Percentiles rank a stretch among this genome's conserved stretches.
Conservation (phyloP, 2,113 vertebrate species). For the Dasyornis broadbenti region DNA sequence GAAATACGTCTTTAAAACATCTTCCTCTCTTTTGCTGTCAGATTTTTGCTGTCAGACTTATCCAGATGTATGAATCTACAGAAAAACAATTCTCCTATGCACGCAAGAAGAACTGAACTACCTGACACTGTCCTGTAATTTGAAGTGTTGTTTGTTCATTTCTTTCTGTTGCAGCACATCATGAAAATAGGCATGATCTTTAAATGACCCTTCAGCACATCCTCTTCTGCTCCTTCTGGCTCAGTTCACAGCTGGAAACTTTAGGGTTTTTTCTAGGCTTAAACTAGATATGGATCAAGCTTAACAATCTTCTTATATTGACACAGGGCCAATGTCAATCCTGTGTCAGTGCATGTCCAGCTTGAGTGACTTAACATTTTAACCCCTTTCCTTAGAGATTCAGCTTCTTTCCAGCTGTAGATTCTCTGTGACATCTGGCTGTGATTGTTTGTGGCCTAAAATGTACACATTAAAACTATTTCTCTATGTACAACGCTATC, state of each 20-base stretch:
- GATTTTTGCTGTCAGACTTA: not conserved
- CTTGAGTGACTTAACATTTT: not conserved
- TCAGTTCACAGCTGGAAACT: not conserved
- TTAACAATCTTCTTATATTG: not conserved
- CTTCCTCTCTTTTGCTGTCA: not conserved
- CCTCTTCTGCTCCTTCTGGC: not conserved
- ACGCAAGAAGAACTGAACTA: not conserved
- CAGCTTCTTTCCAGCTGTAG: not conserved
- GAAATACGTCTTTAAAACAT: not conserved
- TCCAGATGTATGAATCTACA: not conserved
- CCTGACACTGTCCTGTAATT: not conserved
- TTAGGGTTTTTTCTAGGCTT: not conserved
- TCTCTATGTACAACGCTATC: not conserved
- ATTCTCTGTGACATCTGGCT: not conserved
- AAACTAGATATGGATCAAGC: not conserved
- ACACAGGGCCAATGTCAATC: rapidly evolving
- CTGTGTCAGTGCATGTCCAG: not conserved
- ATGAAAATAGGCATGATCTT: not conserved
- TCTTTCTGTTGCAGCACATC: not conserved
- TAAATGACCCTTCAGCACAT: not conserved
- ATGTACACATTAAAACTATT: not conserved
- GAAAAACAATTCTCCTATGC: not conserved
- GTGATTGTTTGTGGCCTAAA: not conserved
- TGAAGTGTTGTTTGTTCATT: not conserved
- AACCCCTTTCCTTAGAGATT: not conserved